Percentiles rank a stretch among this genome's conserved stretches.
Conservation (phyloP, 2,797 vertebrate species). For the Poeciliopsis gracilis region DNA sequence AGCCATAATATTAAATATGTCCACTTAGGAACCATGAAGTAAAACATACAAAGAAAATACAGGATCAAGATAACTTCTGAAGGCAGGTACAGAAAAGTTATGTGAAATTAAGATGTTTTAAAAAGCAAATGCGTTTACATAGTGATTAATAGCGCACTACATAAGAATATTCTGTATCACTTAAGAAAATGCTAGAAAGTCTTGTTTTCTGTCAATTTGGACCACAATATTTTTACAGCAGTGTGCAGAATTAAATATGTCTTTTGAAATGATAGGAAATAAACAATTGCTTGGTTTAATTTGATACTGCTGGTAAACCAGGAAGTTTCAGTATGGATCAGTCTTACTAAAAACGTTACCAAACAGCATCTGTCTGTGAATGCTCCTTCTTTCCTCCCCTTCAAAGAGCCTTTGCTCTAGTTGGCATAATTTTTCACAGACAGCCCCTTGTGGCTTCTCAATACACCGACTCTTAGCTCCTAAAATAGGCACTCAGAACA, state of each 20-base stretch:
- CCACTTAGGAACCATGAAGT: not conserved
- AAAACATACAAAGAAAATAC: not conserved
- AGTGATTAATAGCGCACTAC: not conserved
- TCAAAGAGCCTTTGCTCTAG: constrained; percentile 41
- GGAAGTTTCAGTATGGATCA: not conserved
- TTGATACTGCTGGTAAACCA: not conserved
- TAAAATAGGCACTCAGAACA: constrained; percentile 65
- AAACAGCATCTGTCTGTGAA: constrained; percentile 19
- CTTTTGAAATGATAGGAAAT: not conserved
- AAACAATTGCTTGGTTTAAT: not conserved
- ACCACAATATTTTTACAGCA: not conserved
- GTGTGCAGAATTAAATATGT: not conserved
- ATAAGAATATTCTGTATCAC: not conserved
- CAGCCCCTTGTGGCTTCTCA: constrained; percentile 49
- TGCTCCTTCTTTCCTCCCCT: constrained; percentile 6
- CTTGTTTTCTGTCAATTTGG: not conserved
- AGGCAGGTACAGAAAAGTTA: not conserved
- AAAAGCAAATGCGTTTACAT: not conserved
- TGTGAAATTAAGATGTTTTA: not conserved
- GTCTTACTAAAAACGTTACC: constrained; percentile 1
- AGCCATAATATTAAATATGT: not conserved
- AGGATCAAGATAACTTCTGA: not conserved
- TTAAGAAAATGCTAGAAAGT: not conserved
- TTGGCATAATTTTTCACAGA: constrained; percentile 52
- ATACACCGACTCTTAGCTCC: constrained; percentile 58